Base-by-base conservation (phyloP, 1,140 invertebrate genomes). In the Formica exsecta region DNA sequence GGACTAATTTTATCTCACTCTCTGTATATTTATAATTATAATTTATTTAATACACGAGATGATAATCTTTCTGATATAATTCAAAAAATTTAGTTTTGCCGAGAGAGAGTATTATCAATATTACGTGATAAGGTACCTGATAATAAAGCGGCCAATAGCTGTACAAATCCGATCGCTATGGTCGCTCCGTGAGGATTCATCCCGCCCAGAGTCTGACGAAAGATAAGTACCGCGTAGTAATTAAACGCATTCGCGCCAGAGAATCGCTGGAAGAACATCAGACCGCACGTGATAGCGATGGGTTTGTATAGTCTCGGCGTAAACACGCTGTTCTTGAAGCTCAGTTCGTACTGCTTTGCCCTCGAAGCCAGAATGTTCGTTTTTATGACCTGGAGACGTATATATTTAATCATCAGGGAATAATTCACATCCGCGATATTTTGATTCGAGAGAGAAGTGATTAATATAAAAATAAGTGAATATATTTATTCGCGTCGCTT, bases 251-350 rank as follows among this genome's bases (percentile, higher is more conserved):
- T 97, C 16, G 97, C 97, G 13, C 97, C 98, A 74, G 97, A 97
- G 90, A 98, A 98, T 75, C 97, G 95, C 90, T 98, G 97, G 93
- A 98, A 98, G 94, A 98, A 97, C 97, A 98, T 98, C 64, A 98
- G 94, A 0, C 97, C 97, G 93, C 97, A 98, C 2, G 97, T 98
- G 73, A 98, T 98, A 68, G 97, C 94, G 11, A 97, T 96, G 7
- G 97, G 97, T 86, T 96, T 96, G 83, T 96, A 96, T 22, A 96
- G 93, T 29, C 96, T 91, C 64, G 96, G 96, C 25, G 96, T 96
- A 66, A 96, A 93, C 76, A 96, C 90, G 65, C 95, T 95, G 87
- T 95, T 96, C 22, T 94, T 93, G 89, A 93, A 96, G 87, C 93
- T 94, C 41, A 95, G 87, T 75, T 94, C 95, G 90, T 95, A 95